Evolutionary conservation across 2,888 invertebrate genomes (phyloP), one percentile per base, ranked within the genome.

Genomic region (Habroteleia sp.): DNA sequence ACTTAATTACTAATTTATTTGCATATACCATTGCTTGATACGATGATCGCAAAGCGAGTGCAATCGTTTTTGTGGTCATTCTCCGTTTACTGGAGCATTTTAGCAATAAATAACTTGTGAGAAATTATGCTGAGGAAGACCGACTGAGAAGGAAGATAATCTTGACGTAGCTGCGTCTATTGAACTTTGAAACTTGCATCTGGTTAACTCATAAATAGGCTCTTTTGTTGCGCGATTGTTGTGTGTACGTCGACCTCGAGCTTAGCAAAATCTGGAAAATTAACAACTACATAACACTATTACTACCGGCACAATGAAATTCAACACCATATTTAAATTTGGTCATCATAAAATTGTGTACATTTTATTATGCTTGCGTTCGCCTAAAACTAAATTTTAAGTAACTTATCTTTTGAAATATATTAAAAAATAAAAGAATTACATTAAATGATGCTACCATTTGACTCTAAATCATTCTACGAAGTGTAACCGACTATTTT

Each of bases 141-240:
- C 3, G 39, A 42, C 6, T 13, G 33, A 54, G 65, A 48, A 6
- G 14, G 44, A 52, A 16, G 41, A 63, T 48, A 56, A 72, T 72
- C 63, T 50, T 58, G 48, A 56, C 56, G 63, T 35, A 50, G 56
- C 7, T 20, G 48, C 56, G 56, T 37, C 23, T 65, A 54, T 65
- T 65, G 72, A 72, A 72, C 72, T 72, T 56, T 72, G 71, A 25
- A 42, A 63, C 71, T 62, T 56, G 33, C 69, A 71, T 46, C 50
- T 69, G 66, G 52, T 54, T 54, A 54, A 71, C 17, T 54, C 39
- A 50, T 62, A 46, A 71, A 46, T 54, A 62, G 39, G 33, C 44
- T 41, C 54, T 44, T 62, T 54, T 17, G 44, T 35, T 35, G 33
- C 35, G 17, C 33, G 42, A 50, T 33, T 23, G 42, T 14, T 11